Conservation (phyloP, 2,797 vertebrate species). For the Alexandromys oeconomus region DNA sequence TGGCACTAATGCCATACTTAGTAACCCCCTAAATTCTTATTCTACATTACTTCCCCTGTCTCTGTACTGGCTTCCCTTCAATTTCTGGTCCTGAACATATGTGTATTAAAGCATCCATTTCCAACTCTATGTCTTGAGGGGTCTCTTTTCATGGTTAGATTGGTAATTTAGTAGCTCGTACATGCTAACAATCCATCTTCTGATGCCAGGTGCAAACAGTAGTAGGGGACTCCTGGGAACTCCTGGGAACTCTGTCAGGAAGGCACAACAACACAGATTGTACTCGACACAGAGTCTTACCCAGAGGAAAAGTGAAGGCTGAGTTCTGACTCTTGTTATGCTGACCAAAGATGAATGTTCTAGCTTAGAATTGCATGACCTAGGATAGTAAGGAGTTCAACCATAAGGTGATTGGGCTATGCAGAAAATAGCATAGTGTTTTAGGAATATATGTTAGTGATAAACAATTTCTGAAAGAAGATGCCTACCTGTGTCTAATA, state of each 20-base stretch:
- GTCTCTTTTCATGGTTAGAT: not conserved
- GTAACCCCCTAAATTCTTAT: not conserved
- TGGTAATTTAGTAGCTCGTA: not conserved
- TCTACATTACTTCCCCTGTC: not conserved
- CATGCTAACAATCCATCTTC: not conserved
- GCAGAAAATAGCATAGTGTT: not conserved
- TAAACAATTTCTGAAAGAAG: not conserved
- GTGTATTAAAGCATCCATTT: not conserved
- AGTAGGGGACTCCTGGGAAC: fast-evolving
- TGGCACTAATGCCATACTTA: not conserved
- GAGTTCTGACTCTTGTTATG: not conserved
- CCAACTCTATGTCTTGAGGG: not conserved
- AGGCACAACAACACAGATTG: not conserved
- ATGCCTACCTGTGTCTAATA: not conserved
- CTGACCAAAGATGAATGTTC: not conserved
- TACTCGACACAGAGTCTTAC: not conserved
- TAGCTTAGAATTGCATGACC: not conserved
- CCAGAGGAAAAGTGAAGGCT: not conserved
- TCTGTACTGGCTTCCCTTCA: fast-evolving
- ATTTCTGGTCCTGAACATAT: not conserved
- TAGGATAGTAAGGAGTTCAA: not conserved
- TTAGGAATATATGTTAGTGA: not conserved
- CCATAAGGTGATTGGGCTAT: not conserved
- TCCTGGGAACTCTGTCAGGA: not conserved
- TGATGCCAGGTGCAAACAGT: not conserved